phyloP scores from a whole-genome alignment of 1,140 invertebrate genomes.

The Coptotermes formosanus region DNA sequence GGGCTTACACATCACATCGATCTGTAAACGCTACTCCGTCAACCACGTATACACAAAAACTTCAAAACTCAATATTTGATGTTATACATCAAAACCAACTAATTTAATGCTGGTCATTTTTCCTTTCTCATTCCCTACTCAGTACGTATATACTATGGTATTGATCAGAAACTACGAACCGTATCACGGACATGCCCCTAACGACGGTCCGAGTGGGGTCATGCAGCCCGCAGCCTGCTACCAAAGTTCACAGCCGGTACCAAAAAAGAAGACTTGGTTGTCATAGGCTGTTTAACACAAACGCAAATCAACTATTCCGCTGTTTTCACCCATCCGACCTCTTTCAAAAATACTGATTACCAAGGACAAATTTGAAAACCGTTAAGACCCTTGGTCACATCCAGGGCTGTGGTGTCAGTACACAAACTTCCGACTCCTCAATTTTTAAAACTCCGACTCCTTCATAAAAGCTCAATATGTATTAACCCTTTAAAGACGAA shows the following conservation, averaged over 20 bases:
- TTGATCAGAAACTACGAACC: not conserved
- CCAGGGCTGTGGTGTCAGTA: too few relatives aligned
- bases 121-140: not conserved
- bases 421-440: too few relatives aligned
- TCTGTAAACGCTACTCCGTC: not conserved
- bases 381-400: too few relatives aligned
- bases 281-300: too few relatives aligned
- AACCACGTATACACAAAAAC: not conserved
- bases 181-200: not conserved
- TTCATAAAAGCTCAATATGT: too few relatives aligned
- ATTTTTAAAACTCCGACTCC: too few relatives aligned
- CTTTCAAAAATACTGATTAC: too few relatives aligned
- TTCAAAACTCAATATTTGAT: conserved; percentile 7
- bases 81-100: not conserved
- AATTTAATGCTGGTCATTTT: conserved; percentile 7
- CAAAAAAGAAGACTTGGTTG: too few relatives aligned
- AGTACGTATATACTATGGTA: not conserved
- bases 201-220: not conserved
- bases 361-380: too few relatives aligned
- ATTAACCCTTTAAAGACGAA: too few relatives aligned
- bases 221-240: not conserved
- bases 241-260: not conserved
- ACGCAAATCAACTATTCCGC: too few relatives aligned
- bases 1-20: not conserved
- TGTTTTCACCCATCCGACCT: too few relatives aligned